These are phyloP conservation scores for Lycaena phlaeas DNA, from an alignment of 2,888 invertebrate species.

Conservation along the genomic window DNA sequence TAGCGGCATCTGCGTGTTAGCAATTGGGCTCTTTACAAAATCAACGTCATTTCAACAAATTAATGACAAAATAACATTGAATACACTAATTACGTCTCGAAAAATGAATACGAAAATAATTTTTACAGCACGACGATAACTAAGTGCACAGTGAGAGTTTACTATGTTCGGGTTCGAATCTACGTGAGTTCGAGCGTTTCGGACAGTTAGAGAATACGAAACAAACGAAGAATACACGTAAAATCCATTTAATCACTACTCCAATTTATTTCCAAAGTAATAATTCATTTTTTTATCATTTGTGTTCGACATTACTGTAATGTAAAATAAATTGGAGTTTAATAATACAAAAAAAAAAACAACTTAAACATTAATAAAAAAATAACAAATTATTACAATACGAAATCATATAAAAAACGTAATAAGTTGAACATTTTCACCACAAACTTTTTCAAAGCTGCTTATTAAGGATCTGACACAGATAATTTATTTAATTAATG, in stretches of 20 bases:
- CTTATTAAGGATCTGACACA: slow-evolving; percentile 22
- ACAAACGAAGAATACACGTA: slow-evolving; percentile 10
- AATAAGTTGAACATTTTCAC: slow-evolving; percentile 20
- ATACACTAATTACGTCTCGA: slow-evolving; percentile 69
- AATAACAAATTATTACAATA: slow-evolving; percentile 17
- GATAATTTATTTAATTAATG: slow-evolving; percentile 28
- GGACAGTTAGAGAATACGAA: slow-evolving; percentile 15
- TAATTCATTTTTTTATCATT: too few species aligned
- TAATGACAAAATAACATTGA: slow-evolving; percentile 58
- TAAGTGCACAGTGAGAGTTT: slow-evolving; percentile 68
- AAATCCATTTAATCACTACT: slow-evolving; percentile 9
- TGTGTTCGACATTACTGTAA: too few species aligned
- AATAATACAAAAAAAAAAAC: slow-evolving; percentile 14
- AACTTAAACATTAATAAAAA: slow-evolving; percentile 15
- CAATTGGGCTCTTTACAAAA: slow-evolving; percentile 53
- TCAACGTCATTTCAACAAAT: slow-evolving; percentile 44
- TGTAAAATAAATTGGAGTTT: slow-evolving; percentile 15
- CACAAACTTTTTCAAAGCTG: slow-evolving; percentile 23
- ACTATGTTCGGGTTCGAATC: slow-evolving; percentile 53
- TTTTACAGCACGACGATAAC: slow-evolving; percentile 70
- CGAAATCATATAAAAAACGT: slow-evolving; percentile 18
- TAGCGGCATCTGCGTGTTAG: slow-evolving; percentile 32
- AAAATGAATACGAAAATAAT: slow-evolving; percentile 60
- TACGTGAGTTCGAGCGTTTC: slow-evolving; percentile 33
- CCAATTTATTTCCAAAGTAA: slow-evolving; percentile 11